Base-by-base conservation (phyloP, 2,797 vertebrate genomes). In the Salarias fasciatus region DNA sequence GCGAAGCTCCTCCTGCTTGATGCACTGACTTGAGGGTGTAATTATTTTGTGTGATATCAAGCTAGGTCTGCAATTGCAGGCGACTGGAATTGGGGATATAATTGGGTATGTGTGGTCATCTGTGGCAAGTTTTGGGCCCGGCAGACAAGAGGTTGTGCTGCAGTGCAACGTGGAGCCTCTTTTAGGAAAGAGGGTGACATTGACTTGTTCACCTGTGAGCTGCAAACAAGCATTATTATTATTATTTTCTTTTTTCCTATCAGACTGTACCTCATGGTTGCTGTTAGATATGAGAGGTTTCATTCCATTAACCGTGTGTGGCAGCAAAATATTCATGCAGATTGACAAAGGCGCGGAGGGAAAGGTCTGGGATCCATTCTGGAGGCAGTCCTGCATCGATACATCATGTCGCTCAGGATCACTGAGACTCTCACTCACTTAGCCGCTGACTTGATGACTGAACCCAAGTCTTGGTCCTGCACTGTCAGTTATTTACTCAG, bases 21-120 rank as follows among this genome's bases (percentile, higher is more conserved):
- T 79, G 76, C 84, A 74, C 59, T 89, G 87, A 90, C 92, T 92
- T 72, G 58, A 82, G 91, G 90, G 85, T 86, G 80, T 91, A 91
- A 91, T 92, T 92, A 91, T 91, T 88, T 88, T 74, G 69, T 76
- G 76, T 75, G 83, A 85, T 86, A 91, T 86, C 81, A 75, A 76
- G 72, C 80, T 71, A 69, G 65, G 75, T 79, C 79, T 84, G 76
- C 75, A 88, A 86, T 85, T 88, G 83, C 77, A 72, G 72, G 80
- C 59, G 55, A 82, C 72, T 70, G 63, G 83, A 88, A 83, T 83
- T 72, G 72, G 69, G 76, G 83, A 63, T 83, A 80, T 70, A 63
- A 80, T 86, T 77, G 70, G 69, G 77, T 82, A 69, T 80, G 76
- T 63, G 63, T 65, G 79, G 65, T 76, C 76, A 75, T 84, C 77